Base-by-base conservation (phyloP, 1,140 invertebrate species). In the Achatina immaculata region DNA sequence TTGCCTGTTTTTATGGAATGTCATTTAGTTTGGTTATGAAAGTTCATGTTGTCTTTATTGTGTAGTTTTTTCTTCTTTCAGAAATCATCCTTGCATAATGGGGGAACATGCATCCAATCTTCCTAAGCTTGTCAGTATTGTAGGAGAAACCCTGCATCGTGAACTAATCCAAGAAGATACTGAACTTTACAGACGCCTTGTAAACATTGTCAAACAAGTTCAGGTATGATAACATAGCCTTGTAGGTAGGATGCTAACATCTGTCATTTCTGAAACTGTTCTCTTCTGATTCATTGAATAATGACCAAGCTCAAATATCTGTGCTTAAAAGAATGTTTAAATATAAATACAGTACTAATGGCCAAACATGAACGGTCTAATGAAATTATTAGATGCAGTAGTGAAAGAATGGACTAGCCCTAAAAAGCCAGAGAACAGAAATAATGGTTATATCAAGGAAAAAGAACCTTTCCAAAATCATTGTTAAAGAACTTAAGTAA, bases 91-190 rank as follows among this genome's bases (percentile, higher is more conserved):
- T 6, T 91, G 95, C 55, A 94, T 99, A 66, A 92, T 98, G 86
- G 96, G 96, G 38, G 93, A 93, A 42, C 94, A 96, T 86, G 97
- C 97, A 88, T 92, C 94, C 75, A 99, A 99, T 92, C 93, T 99
- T 84, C 96, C 96, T 38, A 93, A 94, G 81, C 94, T 99, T 80
- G 94, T 99, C 83, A 93, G 94, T 78, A 95, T 98, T 81, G 95
- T 99, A 83, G 96, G 96, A 0, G 96, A 98, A 90, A 95, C 96
- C 0, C 95, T 99, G 89, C 92, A 93, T 77, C 94, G 94, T 87
- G 95, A 96, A 87, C 96, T 95, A 31, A 93, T 99, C 48, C 93
- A 95, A 51, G 90, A 93, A 21, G 93, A 94, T 34, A 82, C 82
- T 40, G 85, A 86, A 16, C 86, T 90, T 19, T 89, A 87, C 65